Evolutionary conservation across 2,797 vertebrate species (phyloP).

Genomic region (Eutrigla gurnardus): DNA sequence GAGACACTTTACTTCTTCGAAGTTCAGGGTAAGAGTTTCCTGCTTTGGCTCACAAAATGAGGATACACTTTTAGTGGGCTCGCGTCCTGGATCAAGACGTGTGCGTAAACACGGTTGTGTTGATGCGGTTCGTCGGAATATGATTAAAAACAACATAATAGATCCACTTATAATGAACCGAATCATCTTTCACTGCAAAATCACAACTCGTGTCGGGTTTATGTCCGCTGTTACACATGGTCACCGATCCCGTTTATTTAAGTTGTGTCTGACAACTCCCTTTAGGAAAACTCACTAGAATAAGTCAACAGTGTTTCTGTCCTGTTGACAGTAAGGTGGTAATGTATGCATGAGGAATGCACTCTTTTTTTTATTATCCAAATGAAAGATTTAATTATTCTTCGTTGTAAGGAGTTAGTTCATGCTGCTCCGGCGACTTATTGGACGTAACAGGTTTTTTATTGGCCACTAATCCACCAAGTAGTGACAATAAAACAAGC

Average conservation of each 20-base stretch:
- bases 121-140: not conserved
- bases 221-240: not conserved
- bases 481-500: not conserved
- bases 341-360: not conserved
- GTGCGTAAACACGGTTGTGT: not conserved
- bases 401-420: not conserved
- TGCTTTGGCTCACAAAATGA: slow-evolving; percentile 6
- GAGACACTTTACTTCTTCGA: slow-evolving; percentile 38
- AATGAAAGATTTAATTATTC: not conserved
- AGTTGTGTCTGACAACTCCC: slow-evolving; percentile 19
- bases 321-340: not conserved
- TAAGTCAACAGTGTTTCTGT: slow-evolving; percentile 1
- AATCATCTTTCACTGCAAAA: not conserved
- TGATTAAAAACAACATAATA: not conserved
- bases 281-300: not conserved
- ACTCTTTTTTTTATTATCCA: not conserved
- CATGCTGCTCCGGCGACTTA: not conserved
- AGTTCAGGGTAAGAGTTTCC: slow-evolving; percentile 68
- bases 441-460: slow-evolving; percentile 32
- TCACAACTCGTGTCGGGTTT: not conserved
- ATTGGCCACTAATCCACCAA: slow-evolving; percentile 9
- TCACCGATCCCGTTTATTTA: not conserved
- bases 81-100: not conserved
- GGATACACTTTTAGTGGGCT: not conserved
- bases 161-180: not conserved